Percentiles rank a stretch among this genome's conserved stretches.
phyloP scores from a whole-genome alignment of 2,113 vertebrate genomes.

The Shinisaurus crocodilurus region DNA sequence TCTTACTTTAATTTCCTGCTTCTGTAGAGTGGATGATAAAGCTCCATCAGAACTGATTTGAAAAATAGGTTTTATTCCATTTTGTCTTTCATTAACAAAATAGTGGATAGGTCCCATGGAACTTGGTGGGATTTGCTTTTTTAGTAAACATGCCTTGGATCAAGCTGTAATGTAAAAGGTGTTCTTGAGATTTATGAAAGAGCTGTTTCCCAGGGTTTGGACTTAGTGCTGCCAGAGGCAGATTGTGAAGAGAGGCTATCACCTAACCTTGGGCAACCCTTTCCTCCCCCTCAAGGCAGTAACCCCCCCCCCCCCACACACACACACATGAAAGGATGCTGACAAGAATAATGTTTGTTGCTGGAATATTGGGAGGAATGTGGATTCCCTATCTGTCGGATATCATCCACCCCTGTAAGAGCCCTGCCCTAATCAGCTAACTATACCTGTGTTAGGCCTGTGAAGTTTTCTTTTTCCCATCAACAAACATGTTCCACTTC shows the following conservation, averaged over 20 bases:
- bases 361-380: not conserved
- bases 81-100: not conserved
- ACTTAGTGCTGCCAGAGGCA: not conserved
- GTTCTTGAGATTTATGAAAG: not conserved
- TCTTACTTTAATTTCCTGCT: not conserved
- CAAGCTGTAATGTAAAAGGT: not conserved
- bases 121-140: not conserved
- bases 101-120: not conserved
- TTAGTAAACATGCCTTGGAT: not conserved
- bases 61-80: not conserved
- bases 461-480: not conserved
- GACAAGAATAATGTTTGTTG: not conserved
- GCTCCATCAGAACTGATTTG: not conserved
- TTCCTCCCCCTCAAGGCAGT: not conserved
- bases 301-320: too few species aligned
- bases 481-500: not conserved
- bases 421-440: not conserved
- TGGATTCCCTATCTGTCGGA: not conserved
- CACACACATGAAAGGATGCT: not conserved
- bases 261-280: not conserved
- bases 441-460: not conserved
- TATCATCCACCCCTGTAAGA: not conserved
- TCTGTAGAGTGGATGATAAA: not conserved
- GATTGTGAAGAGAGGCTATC: not conserved
- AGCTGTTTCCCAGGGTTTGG: not conserved